These are phyloP conservation scores for Griposia aprilina DNA, from an alignment of 2,888 invertebrate genomes.

Conservation along the genomic window DNA sequence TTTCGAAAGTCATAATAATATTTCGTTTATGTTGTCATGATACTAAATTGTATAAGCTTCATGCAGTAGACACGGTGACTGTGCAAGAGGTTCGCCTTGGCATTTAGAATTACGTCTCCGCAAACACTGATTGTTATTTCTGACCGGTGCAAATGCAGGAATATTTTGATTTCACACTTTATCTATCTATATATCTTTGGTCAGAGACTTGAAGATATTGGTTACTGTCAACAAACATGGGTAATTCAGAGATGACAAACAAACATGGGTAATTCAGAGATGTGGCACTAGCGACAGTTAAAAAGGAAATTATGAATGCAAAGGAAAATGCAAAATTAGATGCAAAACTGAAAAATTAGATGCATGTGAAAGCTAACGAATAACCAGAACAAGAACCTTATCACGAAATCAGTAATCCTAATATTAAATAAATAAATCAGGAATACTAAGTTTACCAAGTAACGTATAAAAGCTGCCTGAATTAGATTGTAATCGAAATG, in stretches of 20 bases:
- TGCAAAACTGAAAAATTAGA: background rate
- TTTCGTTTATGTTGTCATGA: slow-evolving; percentile 59
- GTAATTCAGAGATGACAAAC: no score
- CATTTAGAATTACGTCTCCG: slow-evolving; percentile 82
- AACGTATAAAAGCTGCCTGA: slow-evolving; percentile 13
- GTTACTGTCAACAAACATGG: background rate
- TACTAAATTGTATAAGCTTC: slow-evolving; percentile 70
- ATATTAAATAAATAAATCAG: background rate
- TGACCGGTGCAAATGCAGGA: slow-evolving; percentile 64
- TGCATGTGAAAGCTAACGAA: background rate
- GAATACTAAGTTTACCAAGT: slow-evolving; percentile 4
- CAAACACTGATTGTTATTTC: slow-evolving; percentile 72
- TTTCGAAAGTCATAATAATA: slow-evolving; percentile 58
- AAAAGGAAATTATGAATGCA: background rate
- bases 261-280: background rate
- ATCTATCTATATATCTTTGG: background rate
- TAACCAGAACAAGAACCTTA: background rate
- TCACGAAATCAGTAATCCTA: background rate
- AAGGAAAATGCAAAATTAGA: background rate
- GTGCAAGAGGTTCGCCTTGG: slow-evolving; percentile 85
- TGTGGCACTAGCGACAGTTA: background rate
- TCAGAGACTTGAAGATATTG: background rate
- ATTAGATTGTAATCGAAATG: slow-evolving; percentile 22
- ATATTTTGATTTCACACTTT: slow-evolving; percentile 34
- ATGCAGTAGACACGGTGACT: slow-evolving; percentile 77